Evolutionary conservation across 2,888 invertebrate genomes (phyloP).

Genomic region (Eretmocerus hayati): DNA sequence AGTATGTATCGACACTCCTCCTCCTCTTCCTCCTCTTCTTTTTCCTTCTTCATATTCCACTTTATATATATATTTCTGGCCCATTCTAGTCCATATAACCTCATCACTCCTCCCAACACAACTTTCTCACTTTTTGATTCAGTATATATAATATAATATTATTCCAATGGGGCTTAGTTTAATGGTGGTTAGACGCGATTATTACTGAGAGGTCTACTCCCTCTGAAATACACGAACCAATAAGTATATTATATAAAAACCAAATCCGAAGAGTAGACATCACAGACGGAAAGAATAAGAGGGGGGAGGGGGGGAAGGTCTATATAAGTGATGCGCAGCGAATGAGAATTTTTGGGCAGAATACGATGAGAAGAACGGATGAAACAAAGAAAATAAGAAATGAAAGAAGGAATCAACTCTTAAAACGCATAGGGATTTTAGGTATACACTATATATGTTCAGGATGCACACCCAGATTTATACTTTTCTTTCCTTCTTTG

Average conservation of each 20-base stretch:
- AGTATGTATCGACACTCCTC: background rate
- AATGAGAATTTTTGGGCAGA: too few relatives aligned
- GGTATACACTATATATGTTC: too few relatives aligned
- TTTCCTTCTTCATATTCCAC: constrained; percentile 22
- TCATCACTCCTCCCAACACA: background rate
- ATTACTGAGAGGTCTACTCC: constrained; percentile 38
- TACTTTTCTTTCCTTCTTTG: too few relatives aligned
- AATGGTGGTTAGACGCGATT: constrained; percentile 47
- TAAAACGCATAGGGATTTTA: too few relatives aligned
- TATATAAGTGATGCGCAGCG: too few relatives aligned
- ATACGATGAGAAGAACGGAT: too few relatives aligned
- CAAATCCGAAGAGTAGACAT: constrained; percentile 12
- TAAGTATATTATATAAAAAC: constrained; percentile 1
- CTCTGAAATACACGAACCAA: too few relatives aligned
- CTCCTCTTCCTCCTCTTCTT: constrained; percentile 20
- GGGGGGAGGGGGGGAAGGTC: constrained; percentile 8
- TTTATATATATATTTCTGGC: too few relatives aligned
- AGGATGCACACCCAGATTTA: too few relatives aligned
- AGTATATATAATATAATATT: constrained; percentile 47
- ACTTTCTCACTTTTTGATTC: constrained; percentile 10
- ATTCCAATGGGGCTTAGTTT: constrained; percentile 48
- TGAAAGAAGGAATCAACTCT: too few relatives aligned
- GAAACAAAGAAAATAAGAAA: too few relatives aligned
- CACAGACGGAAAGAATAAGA: constrained; percentile 16
- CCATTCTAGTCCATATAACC: too few relatives aligned